A percentile compares a stretch with the other conserved stretches of the same genome.
Conservation (phyloP, 2,888 invertebrate genomes). For the Rhodophaea formosa region DNA sequence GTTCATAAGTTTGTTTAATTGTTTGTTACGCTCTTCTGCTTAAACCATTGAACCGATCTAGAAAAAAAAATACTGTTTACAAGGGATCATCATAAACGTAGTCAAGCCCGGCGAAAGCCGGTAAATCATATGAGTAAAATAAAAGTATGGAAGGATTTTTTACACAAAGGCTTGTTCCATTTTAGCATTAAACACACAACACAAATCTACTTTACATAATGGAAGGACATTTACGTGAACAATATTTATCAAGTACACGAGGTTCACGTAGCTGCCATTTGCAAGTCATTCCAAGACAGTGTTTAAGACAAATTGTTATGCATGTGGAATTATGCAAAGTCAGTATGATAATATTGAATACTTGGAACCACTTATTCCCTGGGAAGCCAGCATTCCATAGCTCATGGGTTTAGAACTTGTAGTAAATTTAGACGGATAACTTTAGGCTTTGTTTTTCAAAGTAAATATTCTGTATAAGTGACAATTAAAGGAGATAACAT, state of each 20-base stretch:
- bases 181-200: background rate
- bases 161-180: too few species aligned
- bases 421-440: slow-evolving; percentile 1
- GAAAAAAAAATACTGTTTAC: too few species aligned
- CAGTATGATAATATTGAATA: slow-evolving; percentile 14
- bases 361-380: slow-evolving; percentile 10
- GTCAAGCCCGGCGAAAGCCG: too few species aligned
- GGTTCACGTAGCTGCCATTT: slow-evolving; percentile 9
- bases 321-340: slow-evolving; percentile 16
- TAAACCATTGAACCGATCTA: too few species aligned
- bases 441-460: background rate
- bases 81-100: too few species aligned
- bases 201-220: background rate
- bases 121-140: background rate
- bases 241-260: slow-evolving; percentile 9
- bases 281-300: slow-evolving; percentile 12
- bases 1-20: too few species aligned
- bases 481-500: too few species aligned
- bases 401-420: slow-evolving; percentile 15
- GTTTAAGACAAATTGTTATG: slow-evolving; percentile 14
- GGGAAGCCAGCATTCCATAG: slow-evolving; percentile 9
- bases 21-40: too few species aligned
- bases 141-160: background rate
- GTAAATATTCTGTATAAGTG: background rate
- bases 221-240: background rate